Evolutionary conservation across 2,113 vertebrate species (phyloP).

Genomic region (Caranx ignobilis): DNA sequence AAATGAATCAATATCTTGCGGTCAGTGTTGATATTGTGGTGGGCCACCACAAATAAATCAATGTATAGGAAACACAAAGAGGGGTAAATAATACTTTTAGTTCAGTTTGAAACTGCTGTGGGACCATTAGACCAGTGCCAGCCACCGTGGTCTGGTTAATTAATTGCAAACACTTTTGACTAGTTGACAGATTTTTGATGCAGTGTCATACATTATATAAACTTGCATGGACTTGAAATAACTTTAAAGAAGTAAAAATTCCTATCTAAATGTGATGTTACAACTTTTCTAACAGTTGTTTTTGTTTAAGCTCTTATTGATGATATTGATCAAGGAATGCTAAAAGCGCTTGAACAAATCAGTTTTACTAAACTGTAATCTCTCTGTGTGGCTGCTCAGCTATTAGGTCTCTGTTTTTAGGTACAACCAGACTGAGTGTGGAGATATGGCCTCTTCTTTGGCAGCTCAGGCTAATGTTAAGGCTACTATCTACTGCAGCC

Average conservation of each 20-base stretch:
- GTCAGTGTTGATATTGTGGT: too few species aligned
- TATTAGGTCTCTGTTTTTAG: slow-evolving; percentile 53
- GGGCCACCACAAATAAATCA: too few species aligned
- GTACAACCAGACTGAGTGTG: slow-evolving; percentile 6
- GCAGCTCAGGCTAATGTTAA: slow-evolving; percentile 67
- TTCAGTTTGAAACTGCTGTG: too few species aligned
- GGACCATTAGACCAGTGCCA: too few species aligned
- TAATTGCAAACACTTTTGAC: too few species aligned
- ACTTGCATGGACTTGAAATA: neutral
- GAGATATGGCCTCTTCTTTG: slow-evolving; percentile 47
- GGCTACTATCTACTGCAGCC: slow-evolving; percentile 74
- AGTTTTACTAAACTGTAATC: slow-evolving; percentile 9
- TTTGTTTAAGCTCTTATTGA: neutral
- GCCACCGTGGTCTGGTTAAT: too few species aligned
- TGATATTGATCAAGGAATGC: neutral
- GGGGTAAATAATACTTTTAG: too few species aligned
- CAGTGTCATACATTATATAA: neutral
- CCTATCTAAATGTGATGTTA: neutral
- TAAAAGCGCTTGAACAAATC: neutral
- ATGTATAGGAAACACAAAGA: too few species aligned
- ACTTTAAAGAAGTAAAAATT: neutral
- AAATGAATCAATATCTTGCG: too few species aligned
- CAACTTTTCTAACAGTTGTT: neutral
- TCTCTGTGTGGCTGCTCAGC: slow-evolving; percentile 17
- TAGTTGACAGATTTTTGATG: neutral